Conservation (phyloP, 2,888 invertebrate species). For the Lycaena phlaeas region DNA sequence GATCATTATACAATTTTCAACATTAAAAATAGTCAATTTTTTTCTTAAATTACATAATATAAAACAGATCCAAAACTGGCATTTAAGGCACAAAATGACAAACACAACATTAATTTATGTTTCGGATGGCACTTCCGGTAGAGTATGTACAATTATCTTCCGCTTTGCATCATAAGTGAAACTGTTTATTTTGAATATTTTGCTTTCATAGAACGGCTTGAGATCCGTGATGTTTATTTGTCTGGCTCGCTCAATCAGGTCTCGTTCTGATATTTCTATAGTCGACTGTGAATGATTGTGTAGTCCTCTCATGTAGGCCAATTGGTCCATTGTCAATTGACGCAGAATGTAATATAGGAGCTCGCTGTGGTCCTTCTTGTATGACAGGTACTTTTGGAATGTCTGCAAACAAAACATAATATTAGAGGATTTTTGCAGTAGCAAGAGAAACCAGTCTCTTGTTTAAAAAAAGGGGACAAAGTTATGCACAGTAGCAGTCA, state of each 20-base stretch:
- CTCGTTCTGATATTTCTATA: conserved; percentile 87
- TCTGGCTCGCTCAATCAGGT: conserved; percentile 80
- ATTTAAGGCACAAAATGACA: no score
- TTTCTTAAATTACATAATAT: no score
- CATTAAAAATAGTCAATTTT: no score
- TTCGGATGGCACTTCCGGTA: conserved; percentile 71
- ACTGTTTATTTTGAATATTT: conserved; percentile 89
- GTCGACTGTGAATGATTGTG: conserved; percentile 78
- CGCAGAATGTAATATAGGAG: conserved; percentile 94
- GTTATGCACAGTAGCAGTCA: no score
- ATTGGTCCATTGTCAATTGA: conserved; percentile 92
- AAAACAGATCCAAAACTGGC: no score
- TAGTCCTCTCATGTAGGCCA: conserved; percentile 83
- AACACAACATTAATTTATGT: conserved; percentile 21
- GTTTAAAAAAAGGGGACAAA: no score
- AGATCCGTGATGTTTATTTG: conserved; percentile 93
- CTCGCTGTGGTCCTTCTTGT: conserved; percentile 97
- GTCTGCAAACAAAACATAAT: conserved; percentile 71
- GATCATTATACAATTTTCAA: no score
- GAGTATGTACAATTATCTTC: conserved; percentile 88
- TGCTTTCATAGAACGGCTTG: conserved; percentile 92
- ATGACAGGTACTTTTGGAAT: conserved; percentile 94
- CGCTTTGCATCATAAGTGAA: conserved; percentile 88
- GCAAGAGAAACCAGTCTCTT: no score
- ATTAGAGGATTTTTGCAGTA: no score